Evolutionary conservation across 2,797 vertebrate species (phyloP), one percentile per base, ranked within the genome.

Genomic region (Macropodus opercularis): DNA sequence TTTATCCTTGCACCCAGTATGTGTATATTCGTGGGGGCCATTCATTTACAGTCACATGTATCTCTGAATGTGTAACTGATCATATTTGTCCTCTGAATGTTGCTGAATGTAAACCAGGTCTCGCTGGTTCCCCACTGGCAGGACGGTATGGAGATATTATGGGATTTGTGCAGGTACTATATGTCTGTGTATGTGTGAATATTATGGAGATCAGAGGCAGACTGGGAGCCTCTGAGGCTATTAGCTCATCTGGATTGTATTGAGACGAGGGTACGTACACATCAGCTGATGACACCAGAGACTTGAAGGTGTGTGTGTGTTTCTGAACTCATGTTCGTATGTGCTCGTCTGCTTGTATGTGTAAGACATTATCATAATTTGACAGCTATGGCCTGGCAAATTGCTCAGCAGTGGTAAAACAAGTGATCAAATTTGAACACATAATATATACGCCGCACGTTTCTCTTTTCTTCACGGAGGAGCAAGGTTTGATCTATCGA

Each of bases 251-350:
- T 88, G 86, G 80, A 72, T 85, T 78, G 86, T 86, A 85, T 86
- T 83, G 84, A 87, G 86, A 90, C 46, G 83, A 77, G 80, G 82
- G 88, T 86, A 81, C 69, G 73, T 86, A 88, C 83, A 87, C 84
- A 87, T 89, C 71, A 86, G 84, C 87, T 89, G 88, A 89, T 89
- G 87, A 88, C 88, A 89, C 88, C 72, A 80, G 87, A 90, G 87
- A 85, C 88, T 86, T 75, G 64, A 77, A 50, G 36, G 83, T 75
- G 68, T 79, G 74, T 55, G 43, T 67, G 51, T 56, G 63, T 71
- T 53, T 69, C 52, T 49, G 57, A 55, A 54, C 10, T 54, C 31
- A 19, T 44, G 54, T 41, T 40, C 57, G 17, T 54, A 54, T 72
- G 53, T 66, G 42, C 42, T 31, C 42, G 11, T 48, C 19, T 52